Conservation (phyloP, 2,888 invertebrate species). For the Drosophila sordidapex region DNA sequence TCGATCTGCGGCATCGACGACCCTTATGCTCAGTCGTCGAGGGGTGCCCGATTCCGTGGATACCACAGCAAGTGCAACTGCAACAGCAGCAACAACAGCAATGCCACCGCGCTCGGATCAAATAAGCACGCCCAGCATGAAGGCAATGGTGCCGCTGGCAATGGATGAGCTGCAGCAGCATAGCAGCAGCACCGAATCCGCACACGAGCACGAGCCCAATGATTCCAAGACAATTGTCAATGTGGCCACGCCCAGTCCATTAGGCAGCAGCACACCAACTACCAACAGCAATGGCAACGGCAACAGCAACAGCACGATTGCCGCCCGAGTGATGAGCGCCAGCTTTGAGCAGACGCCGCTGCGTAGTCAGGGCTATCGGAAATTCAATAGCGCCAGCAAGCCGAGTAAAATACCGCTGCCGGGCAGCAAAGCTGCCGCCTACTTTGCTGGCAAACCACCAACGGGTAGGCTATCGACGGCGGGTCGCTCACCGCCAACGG, state of each 20-base stretch:
- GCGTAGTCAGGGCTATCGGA: slow-evolving; percentile 66
- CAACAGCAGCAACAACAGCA: slow-evolving; percentile 35
- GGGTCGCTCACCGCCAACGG: slow-evolving; percentile 77
- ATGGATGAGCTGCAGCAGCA: slow-evolving; percentile 86
- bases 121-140: slow-evolving; percentile 87
- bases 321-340: slow-evolving; percentile 78
- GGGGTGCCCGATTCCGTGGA: slow-evolving; percentile 72
- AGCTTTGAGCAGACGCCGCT: slow-evolving; percentile 73
- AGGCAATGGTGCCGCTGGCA: slow-evolving; percentile 87
- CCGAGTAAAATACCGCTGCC: slow-evolving; percentile 91
- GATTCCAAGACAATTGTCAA: slow-evolving; percentile 62
- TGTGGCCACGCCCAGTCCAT: slow-evolving; percentile 47
- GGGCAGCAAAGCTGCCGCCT: slow-evolving; percentile 85
- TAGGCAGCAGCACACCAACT: slow-evolving; percentile 60
- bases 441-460: slow-evolving; percentile 88
- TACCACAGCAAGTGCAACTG: slow-evolving; percentile 49
- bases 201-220: slow-evolving; percentile 86
- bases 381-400: slow-evolving; percentile 84
- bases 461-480: slow-evolving; percentile 74
- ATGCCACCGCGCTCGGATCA: slow-evolving; percentile 79
- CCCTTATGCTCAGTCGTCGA: slow-evolving; percentile 81
- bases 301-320: slow-evolving; percentile 49
- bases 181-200: slow-evolving; percentile 88
- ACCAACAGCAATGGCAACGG: slow-evolving; percentile 9
- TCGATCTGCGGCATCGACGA: slow-evolving; percentile 82